Evolutionary conservation across 2,888 invertebrate species (phyloP).

Genomic region (Caenorhabditis wallacei): DNA sequence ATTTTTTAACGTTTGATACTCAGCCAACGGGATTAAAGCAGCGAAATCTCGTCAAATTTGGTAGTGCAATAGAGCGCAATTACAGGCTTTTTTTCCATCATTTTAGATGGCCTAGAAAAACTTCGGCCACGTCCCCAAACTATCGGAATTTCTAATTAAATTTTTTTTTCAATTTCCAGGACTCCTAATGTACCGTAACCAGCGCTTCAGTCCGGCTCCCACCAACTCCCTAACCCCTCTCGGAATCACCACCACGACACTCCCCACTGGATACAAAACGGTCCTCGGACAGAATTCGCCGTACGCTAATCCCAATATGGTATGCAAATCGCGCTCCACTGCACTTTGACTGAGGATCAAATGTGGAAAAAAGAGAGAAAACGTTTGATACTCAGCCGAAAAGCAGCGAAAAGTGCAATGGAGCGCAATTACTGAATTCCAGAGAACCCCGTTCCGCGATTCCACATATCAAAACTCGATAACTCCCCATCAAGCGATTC

Average conservation of each 20-base stretch:
- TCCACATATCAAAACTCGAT: conserved; percentile 5
- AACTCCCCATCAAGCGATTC: neutral
- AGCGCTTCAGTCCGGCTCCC: conserved; percentile 12
- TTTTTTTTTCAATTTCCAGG: conserved; percentile 21
- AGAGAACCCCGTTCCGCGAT: conserved; percentile 33
- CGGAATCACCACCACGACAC: neutral
- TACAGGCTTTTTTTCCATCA: too few relatives aligned
- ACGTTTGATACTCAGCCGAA: too few relatives aligned
- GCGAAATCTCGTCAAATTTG: too few relatives aligned
- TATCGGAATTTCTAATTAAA: too few relatives aligned
- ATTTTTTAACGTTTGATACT: too few relatives aligned
- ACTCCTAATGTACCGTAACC: conserved; percentile 12
- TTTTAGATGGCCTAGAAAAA: too few relatives aligned
- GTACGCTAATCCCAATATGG: conserved; percentile 14
- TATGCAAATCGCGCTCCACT: neutral
- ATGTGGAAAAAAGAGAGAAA: too few relatives aligned
- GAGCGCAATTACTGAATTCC: neutral
- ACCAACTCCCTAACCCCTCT: neutral
- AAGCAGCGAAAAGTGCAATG: too few relatives aligned
- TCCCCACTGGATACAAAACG: neutral
- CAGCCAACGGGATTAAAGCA: too few relatives aligned
- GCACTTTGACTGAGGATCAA: neutral
- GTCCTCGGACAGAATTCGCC: conserved; percentile 15
- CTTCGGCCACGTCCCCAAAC: too few relatives aligned
- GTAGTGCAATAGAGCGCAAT: too few relatives aligned